Base-by-base conservation (phyloP, 1,140 invertebrate species). In the Drosophila melanica region DNA sequence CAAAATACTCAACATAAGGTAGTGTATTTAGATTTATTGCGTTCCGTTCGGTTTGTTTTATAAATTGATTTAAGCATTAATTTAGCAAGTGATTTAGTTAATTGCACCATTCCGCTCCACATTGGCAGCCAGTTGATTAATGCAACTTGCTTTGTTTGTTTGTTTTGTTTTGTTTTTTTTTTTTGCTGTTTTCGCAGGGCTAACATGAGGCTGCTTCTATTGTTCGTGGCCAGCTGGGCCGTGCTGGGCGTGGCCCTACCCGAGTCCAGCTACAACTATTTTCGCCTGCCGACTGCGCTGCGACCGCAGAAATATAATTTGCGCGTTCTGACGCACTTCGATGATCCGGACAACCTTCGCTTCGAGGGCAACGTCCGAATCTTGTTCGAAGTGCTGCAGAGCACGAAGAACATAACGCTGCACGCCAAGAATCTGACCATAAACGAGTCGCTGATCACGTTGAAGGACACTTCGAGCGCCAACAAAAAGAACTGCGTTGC, bases 291-390 rank as follows among this genome's bases (percentile, higher is more conserved):
- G 0, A 93, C 90, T 3, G 92, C 93, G 75, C 92, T 96, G n/a
- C 84, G 92, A 4, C 96, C 96, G 0, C 86, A 92, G 9, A 94
- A 96, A 86, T 97, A 97, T 78, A 93, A 94, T 58, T 74, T 97
- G 9, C 92, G 93, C 12, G 92, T 97, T 1, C 70, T 93, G 1
- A 94, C 94, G 5, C 92, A 94, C 77, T 80, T 95, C 4, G 93
- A 94, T 54, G 93, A 94, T 12, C 79, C 84, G 14, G 92, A 93
- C 10, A 93, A 94, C 65, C 95, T 94, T 72, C 93, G 92, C 27
- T 95, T 95, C 84, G 82, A 90, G 14, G 95, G 95, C 12, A 90
- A 92, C 18, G 94, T 95, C 3, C 92, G 91, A 57, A 96, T 96
- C 14, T 66, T 92, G 54, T 93, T 95, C 7, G 90, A 90, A 16